Base-by-base conservation (phyloP, 2,888 invertebrate genomes). In the Pandemis cinnamomeana region DNA sequence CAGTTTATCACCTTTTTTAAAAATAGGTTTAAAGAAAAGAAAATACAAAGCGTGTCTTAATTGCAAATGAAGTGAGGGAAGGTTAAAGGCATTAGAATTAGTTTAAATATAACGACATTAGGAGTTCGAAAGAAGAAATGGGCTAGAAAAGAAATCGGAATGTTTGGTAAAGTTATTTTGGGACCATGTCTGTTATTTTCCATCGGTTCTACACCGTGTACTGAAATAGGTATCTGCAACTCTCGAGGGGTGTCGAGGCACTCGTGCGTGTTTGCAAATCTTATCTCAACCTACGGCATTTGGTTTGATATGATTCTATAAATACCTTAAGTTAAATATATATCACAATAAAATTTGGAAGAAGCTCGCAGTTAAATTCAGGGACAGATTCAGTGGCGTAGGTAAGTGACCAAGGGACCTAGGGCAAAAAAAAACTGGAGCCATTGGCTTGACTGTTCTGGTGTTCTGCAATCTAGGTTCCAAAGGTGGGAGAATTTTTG, bases 1-100 rank as follows among this genome's bases (percentile, higher is more conserved):
- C 2, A n/a, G 6, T 62, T 62, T 62, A 13, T 62, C 61, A 7
- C 61, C 61, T 42, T 41, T n/a, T 62, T 62, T 62, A 62, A n/a
- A 42, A n/a, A 44, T 62, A 7, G 42, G 61, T 15, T 62, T 42
- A 6, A 41, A n/a, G n/a, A n/a, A n/a, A n/a, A n/a, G 2, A 55
- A 55, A 15, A 15, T 55, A 15, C 8, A 15, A 55, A 15, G 53
- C 8, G 15, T 6, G 1, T 20, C 2, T 8, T 15, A 3, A 15
- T 20, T 6, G 20, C 2, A 7, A 8, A 15, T 20, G 2, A 48
- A 48, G 0, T 55, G 20, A 20, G 1, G 5, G 2, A 5, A 10
- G 11, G 7, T 44, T 48, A 48, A 11, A 10, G 11, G 11, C 11
- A 10, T 48, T 48, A 2, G 46, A 11, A 11, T 11, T 48, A 48